phyloP scores from a whole-genome alignment of 2,113 vertebrate species.

The Brienomyrus brachyistius region DNA sequence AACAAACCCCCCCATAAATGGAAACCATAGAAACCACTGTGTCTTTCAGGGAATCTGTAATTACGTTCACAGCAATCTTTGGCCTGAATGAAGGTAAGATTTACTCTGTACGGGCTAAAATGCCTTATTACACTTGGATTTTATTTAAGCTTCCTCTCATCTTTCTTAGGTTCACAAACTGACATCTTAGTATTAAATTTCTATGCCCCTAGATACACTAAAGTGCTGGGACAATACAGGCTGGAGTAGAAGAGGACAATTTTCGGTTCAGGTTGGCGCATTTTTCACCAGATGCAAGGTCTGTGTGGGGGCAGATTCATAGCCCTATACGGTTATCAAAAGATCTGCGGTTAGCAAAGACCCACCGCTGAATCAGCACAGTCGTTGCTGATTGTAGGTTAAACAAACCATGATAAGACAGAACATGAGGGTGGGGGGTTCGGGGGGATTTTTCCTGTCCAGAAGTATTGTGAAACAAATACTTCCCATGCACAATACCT shows the following conservation, averaged over 20 bases:
- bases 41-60: slow-evolving; percentile 14
- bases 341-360: not conserved
- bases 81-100: slow-evolving; percentile 19
- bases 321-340: not conserved
- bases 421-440: not conserved
- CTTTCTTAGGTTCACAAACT: not conserved
- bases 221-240: not conserved
- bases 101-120: slow-evolving; percentile 7
- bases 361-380: not conserved
- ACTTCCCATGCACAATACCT: not conserved
- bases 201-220: not conserved
- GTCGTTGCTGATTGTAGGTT: not conserved
- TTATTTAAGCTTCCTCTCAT: not conserved
- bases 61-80: slow-evolving; percentile 5
- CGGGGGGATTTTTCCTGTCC: not conserved
- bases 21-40: slow-evolving; percentile 32
- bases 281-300: not conserved
- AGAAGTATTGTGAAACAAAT: not conserved
- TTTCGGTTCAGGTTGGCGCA: not conserved
- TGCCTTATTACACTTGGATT: not conserved
- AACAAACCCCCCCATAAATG: not conserved
- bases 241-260: not conserved
- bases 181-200: not conserved
- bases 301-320: not conserved
- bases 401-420: not conserved